Conservation (phyloP, 2,888 invertebrate species). For the Zeuzera pyrina region DNA sequence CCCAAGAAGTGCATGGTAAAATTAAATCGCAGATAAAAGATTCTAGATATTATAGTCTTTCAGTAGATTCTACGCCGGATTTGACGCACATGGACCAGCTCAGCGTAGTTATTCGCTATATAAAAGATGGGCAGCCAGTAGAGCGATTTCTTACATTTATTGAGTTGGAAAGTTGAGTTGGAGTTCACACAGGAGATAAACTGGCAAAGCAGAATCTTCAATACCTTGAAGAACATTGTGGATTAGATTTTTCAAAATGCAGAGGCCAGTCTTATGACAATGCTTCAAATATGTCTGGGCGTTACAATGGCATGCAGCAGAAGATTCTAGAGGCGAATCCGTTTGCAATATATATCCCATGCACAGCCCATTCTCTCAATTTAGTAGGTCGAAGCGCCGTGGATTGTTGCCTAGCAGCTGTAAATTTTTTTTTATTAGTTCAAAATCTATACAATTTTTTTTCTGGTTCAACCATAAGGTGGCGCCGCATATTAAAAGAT, state of each 20-base stretch:
- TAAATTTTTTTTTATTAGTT: conserved; percentile 18
- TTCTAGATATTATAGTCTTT: conserved; percentile 18
- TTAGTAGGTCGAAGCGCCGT: conserved; percentile 25
- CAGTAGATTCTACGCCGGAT: conserved; percentile 21
- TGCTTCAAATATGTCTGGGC: not conserved
- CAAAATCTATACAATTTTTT: conserved; percentile 22
- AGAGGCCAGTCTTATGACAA: conserved; percentile 1
- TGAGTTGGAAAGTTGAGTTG: not conserved
- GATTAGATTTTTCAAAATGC: not conserved
- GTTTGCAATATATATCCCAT: conserved; percentile 23
- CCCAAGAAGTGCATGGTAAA: conserved; percentile 15
- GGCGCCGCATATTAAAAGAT: conserved; percentile 6
- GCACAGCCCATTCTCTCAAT: conserved; percentile 21
- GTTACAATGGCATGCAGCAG: not conserved
- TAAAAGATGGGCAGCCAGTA: not conserved
- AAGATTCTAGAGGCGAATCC: conserved; percentile 8
- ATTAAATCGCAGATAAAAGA: conserved; percentile 10
- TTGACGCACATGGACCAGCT: conserved; percentile 20
- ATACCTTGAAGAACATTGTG: not conserved
- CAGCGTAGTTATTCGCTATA: conserved; percentile 18
- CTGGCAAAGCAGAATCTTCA: not conserved
- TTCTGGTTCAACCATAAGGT: conserved; percentile 17
- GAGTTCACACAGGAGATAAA: too few relatives aligned
- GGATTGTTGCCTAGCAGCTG: conserved; percentile 13
- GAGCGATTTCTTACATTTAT: not conserved